phyloP scores from a whole-genome alignment of 2,113 vertebrate genomes.

The Dendrocopos noguchii region DNA sequence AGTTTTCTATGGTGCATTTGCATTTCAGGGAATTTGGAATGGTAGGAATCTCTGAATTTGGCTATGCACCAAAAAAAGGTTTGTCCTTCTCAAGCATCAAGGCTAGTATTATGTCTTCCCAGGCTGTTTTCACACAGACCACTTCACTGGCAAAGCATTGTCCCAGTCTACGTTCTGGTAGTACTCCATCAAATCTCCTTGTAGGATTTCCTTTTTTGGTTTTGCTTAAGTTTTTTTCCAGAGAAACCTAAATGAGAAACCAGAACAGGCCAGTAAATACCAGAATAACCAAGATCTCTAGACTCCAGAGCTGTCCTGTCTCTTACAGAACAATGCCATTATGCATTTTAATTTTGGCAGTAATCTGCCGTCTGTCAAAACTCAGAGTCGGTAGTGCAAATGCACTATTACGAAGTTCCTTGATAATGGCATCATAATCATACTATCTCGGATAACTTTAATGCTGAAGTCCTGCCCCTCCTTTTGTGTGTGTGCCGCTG shows the following conservation, averaged over 20 bases:
- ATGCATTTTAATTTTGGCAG: not conserved
- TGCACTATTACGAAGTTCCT: not conserved
- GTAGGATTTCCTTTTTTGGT: not conserved
- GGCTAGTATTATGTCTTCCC: not conserved
- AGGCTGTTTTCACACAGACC: not conserved
- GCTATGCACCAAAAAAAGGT: not conserved
- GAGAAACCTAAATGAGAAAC: not conserved
- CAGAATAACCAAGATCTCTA: not conserved
- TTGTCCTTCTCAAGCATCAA: not conserved
- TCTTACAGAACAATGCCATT: not conserved
- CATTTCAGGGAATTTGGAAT: not conserved
- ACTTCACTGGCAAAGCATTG: not conserved
- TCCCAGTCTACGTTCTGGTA: not conserved
- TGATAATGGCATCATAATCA: not conserved
- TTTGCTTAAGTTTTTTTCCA: not conserved
- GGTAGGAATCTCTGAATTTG: not conserved
- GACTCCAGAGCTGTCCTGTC: not conserved
- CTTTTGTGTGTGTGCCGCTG: not conserved
- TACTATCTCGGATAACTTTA: not conserved
- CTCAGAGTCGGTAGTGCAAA: not conserved
- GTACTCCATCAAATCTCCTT: not conserved
- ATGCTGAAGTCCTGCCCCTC: not conserved
- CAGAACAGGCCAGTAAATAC: not conserved
- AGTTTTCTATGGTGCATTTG: not conserved
- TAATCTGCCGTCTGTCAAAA: not conserved